phyloP scores from a whole-genome alignment of 2,888 invertebrate genomes.

The Corbicula japonica region DNA sequence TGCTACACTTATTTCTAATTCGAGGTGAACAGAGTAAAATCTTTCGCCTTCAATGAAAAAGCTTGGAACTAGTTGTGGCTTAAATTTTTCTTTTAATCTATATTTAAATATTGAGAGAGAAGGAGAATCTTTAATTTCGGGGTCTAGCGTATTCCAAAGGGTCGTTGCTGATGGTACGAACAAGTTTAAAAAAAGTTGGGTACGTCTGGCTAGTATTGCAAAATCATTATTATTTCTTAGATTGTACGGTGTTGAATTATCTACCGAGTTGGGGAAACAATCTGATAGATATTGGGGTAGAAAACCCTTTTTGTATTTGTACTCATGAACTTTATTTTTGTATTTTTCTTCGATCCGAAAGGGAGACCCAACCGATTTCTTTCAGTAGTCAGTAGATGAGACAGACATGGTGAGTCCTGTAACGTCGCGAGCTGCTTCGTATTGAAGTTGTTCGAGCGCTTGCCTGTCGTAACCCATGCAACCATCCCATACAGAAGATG shows the following conservation, averaged over 20 bases:
- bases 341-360: constrained; percentile 14
- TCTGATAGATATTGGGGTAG: constrained; percentile 6
- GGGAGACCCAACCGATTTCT: constrained; percentile 22
- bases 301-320: constrained; percentile 2
- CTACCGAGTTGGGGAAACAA: constrained; percentile 2
- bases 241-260: constrained; percentile 2
- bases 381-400: constrained; percentile 6
- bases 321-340: constrained; percentile 6
- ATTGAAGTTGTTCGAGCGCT: constrained; percentile 30
- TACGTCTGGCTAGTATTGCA: constrained; percentile 3
- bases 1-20: too few relatives aligned
- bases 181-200: constrained; percentile 1
- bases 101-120: background rate
- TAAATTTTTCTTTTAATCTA: background rate
- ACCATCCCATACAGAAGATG: background rate
- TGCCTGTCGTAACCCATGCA: constrained; percentile 17
- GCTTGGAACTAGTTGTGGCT: background rate
- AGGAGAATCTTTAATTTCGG: background rate
- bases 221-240: constrained; percentile 5
- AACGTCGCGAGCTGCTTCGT: constrained; percentile 31
- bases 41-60: background rate
- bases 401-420: constrained; percentile 37
- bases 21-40: background rate
- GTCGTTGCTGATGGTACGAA: constrained; percentile 14
- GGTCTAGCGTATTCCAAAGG: constrained; percentile 9